A percentile compares a stretch with the other conserved stretches of the same genome.
These are phyloP conservation scores for Diceros bicornis DNA, from an alignment of 2,797 vertebrate genomes.

Conservation along the genomic window DNA sequence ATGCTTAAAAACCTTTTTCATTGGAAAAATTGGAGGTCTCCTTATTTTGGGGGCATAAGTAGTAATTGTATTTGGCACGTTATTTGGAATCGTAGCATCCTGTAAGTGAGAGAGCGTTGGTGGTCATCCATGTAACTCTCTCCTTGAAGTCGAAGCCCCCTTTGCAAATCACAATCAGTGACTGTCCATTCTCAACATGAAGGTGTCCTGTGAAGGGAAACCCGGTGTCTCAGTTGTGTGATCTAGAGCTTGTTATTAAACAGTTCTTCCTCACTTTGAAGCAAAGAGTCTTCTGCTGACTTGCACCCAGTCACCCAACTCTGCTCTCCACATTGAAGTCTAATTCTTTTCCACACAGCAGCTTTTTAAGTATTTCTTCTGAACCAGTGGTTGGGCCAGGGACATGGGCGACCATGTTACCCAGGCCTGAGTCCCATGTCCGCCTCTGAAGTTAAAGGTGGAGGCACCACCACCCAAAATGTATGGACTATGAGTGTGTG, in stretches of 20 bases:
- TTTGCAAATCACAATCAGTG: not conserved
- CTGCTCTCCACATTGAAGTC: not conserved
- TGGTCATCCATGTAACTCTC: not conserved
- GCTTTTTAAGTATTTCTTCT: not conserved
- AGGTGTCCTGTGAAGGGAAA: not conserved
- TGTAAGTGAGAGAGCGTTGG: not conserved
- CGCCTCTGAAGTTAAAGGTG: not conserved
- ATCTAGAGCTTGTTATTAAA: not conserved
- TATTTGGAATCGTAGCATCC: not conserved
- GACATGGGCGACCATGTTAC: not conserved
- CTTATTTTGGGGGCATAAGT: not conserved
- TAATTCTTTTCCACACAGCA: not conserved
- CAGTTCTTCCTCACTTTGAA: not conserved
- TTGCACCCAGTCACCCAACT: not conserved
- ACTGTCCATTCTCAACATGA: not conserved
- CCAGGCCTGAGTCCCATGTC: not conserved
- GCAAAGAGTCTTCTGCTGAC: not conserved
- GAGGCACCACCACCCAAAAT: not conserved
- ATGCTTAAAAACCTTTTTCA: not conserved
- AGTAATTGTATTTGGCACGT: not conserved
- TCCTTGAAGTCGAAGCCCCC: not conserved
- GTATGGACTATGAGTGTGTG: not conserved
- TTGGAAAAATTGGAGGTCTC: not conserved
- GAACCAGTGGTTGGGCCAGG: not conserved
- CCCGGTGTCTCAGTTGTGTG: rapidly evolving